These are phyloP conservation scores for Ecliptopera silaceata DNA, from an alignment of 2,888 invertebrate genomes.

Conservation along the genomic window DNA sequence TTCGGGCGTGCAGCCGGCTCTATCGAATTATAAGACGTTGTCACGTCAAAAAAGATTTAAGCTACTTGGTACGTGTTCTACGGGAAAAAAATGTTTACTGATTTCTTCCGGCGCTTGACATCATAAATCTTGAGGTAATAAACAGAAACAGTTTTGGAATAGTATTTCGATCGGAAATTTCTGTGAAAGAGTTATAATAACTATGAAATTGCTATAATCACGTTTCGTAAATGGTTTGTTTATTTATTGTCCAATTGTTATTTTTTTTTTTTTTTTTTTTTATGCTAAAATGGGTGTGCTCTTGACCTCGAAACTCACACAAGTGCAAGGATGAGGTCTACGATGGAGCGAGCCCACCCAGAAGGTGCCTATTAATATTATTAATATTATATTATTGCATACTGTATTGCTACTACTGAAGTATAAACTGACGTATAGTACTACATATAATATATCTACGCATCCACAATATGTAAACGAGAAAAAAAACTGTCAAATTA, in stretches of 20 bases:
- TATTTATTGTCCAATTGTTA: conserved; percentile 48
- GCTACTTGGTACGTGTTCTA: conserved; percentile 51
- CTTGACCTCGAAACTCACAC: no score
- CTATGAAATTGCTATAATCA: conserved; percentile 29
- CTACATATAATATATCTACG: conserved; percentile 17
- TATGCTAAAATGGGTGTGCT: no score
- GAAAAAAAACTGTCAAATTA: conserved; percentile 49
- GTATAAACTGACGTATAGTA: conserved; percentile 22
- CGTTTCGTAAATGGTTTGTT: conserved; percentile 30
- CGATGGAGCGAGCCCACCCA: no score
- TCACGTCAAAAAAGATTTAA: conserved; percentile 37
- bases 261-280: no score
- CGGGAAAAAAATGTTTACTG: conserved; percentile 56
- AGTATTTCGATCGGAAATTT: conserved; percentile 21
- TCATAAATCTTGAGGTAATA: conserved; percentile 58
- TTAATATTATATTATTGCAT: no score
- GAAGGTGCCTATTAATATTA: no score
- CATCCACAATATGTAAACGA: conserved; percentile 28
- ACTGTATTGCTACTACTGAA: conserved; percentile 43
- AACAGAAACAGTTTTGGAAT: conserved; percentile 45
- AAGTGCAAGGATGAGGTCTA: no score
- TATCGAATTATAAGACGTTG: no score
- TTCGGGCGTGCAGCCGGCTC: no score
- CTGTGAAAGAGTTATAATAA: conserved; percentile 26
- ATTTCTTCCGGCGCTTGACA: conserved; percentile 58